Evolutionary conservation across 92 coral and sea anemone genomes (phyloP), one percentile per base, ranked within the genome.

Genomic region (Porites divaricata): DNA sequence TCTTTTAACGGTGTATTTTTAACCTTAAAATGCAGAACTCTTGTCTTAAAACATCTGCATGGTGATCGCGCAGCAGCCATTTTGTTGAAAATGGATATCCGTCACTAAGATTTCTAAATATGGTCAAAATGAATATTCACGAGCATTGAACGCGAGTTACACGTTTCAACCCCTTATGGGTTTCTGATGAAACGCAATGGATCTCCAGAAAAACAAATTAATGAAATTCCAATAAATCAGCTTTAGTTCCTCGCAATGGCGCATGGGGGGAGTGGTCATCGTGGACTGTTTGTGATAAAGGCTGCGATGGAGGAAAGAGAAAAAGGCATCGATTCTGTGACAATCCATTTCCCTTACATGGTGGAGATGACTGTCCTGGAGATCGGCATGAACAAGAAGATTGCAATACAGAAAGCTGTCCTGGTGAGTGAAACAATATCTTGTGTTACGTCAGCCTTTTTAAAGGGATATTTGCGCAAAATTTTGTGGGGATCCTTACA

Each of bases 261-360:
- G 69, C 67, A 11, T 91, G 92, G 88, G 67, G 92, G 12, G 26
- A 81, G 69, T 91, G 95, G 95, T 81, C 95, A 13, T 21, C 75
- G 1, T 91, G 95, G 95, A 79, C 92, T 74, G 71, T 79, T 13
- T 91, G 95, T 72, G 79, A 79, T 28, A 89, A 85, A 26, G 90
- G 85, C 4, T 91, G 95, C 59, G 74, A 83, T 61, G 80, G 84
- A 11, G 95, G 95, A 9, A 85, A 62, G 76, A 77, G 81, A 81
- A 75, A 28, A 20, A 84, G 95, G 48, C 88, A 85, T 70, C 83
- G 95, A 21, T 91, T 91, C 74, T 91, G 95, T 53, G 75, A 85
- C 79, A 81, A 81, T 66, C 95, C 95, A 1, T 88, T 79, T 23
- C 95, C 95, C 1, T 67, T 23, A 23, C 90, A 91, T 49, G 88